phyloP scores from a whole-genome alignment of 2,113 vertebrate species.

The Syngnathus scovelli region DNA sequence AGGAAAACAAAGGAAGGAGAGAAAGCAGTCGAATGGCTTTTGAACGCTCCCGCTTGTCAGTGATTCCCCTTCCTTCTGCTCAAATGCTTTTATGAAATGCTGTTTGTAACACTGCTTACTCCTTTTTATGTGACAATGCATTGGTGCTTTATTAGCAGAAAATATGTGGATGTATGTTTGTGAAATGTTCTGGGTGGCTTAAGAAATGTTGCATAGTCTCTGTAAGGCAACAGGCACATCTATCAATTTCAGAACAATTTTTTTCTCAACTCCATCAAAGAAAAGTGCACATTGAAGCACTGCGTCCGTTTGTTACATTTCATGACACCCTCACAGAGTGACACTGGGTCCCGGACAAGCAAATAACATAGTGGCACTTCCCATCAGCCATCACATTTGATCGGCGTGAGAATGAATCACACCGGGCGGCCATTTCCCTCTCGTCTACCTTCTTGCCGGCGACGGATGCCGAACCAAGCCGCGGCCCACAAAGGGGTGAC shows the following conservation, averaged over 20 bases:
- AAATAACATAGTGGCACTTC: constrained; percentile 48
- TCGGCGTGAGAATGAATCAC: constrained; percentile 58
- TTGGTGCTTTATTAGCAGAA: constrained; percentile 20
- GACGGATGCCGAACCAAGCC: constrained; percentile 44
- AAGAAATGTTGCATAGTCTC: constrained; percentile 23
- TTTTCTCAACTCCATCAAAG: constrained; percentile 14
- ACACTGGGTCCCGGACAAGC: constrained; percentile 36
- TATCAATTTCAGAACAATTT: constrained; percentile 21
- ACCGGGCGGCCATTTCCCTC: constrained; percentile 50
- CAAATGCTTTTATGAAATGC: constrained; percentile 42
- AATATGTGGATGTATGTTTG: constrained; percentile 7
- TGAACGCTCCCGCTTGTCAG: constrained; percentile 37
- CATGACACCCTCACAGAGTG: constrained; percentile 49
- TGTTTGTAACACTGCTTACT: constrained; percentile 45
- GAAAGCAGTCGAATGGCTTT: constrained; percentile 8
- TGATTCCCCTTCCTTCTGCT: constrained; percentile 29
- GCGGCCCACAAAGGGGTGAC: constrained; percentile 59
- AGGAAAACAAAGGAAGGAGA: constrained; percentile 1
- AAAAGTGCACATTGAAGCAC: constrained; percentile 14
- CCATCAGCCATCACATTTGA: constrained; percentile 55
- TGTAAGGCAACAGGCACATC: constrained; percentile 4
- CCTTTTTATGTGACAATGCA: constrained; percentile 31
- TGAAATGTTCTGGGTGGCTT: not conserved
- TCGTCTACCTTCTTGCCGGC: constrained; percentile 51
- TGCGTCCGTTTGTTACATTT: constrained; percentile 34